Percentiles rank a stretch among this genome's conserved stretches.
Evolutionary conservation across 2,888 invertebrate species (phyloP).

Genomic region (Sclerodermus sp.): DNA sequence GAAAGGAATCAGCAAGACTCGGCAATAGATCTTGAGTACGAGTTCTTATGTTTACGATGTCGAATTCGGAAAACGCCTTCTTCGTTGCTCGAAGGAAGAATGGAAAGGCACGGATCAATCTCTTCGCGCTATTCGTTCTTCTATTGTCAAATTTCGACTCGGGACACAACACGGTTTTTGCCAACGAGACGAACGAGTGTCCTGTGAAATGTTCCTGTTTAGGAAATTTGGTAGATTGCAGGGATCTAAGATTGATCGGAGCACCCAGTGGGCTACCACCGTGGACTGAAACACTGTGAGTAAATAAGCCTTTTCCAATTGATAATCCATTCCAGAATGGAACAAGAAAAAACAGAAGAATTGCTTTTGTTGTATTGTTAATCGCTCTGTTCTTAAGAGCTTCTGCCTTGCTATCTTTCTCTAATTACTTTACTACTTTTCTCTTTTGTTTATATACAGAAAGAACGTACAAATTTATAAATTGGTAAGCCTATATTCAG

Average conservation of each 20-base stretch:
- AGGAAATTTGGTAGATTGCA: constrained; percentile 51
- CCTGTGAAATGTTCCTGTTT: constrained; percentile 52
- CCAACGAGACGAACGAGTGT: constrained; percentile 27
- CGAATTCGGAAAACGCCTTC: constrained; percentile 22
- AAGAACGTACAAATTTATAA: no score
- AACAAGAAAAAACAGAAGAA: no score
- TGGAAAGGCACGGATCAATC: not conserved
- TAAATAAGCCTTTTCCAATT: constrained; percentile 24
- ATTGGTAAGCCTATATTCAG: no score
- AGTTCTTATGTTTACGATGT: constrained; percentile 22
- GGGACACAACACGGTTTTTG: not conserved
- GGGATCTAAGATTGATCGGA: constrained; percentile 41
- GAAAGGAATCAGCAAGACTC: no score
- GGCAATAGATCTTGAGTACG: not conserved
- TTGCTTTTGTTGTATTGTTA: no score
- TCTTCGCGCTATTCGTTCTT: no score
- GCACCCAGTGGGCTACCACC: constrained; percentile 52
- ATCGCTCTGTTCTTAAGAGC: no score
- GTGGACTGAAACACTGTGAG: constrained; percentile 54
- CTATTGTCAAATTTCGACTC: no score
- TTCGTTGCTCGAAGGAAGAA: not conserved
- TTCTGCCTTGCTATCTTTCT: no score
- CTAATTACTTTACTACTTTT: no score
- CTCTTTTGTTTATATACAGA: no score
- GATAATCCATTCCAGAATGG: no score